Evolutionary conservation across 2,888 invertebrate species (phyloP), one percentile per base, ranked within the genome.

Genomic region (Polydrusus tereticollis): DNA sequence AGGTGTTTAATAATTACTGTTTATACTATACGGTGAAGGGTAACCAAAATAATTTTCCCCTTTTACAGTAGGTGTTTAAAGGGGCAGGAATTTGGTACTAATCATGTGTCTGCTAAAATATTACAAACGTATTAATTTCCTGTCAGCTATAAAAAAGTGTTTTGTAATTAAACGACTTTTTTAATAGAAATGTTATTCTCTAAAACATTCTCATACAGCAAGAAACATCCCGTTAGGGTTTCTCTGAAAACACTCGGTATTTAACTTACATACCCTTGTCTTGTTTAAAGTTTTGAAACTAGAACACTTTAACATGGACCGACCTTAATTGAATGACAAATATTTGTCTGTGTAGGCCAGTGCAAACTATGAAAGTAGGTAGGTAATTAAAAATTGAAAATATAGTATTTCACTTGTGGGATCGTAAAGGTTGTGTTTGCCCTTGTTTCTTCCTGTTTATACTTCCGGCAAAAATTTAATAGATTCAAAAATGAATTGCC

Each of bases 251-350:
- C 21, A 47, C 7, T 41, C n/a, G 12, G 1, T 26, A 18, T 55
- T 55, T 55, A 29, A 29, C 29, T 29, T 55, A 29, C 26, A 52
- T 29, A 52, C 23, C 50, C 23, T 26, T n/a, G 26, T 29, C 52
- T 26, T 29, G 38, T 52, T n/a, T 23, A n/a, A 18, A 26, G 16
- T 43, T 55, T 65, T 6, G 2, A 65, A 65, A 65, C 55, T 65
- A 65, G 65, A 55, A 50, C 57, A 33, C 38, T 65, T 65, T 65
- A 55, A 41, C 55, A 65, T 55, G 41, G 41, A 41, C 62, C 62
- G 29, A 16, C 41, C 23, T 55, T 55, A 65, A 65, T 65, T 65
- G 65, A 65, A 65, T 23, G 12, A 50, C 57, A 65, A 65, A 65
- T 65, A 65, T 65, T 65, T 65, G 55, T 55, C 14, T 5, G 29